phyloP scores from a whole-genome alignment of 2,113 vertebrate species.

The Grallaria varia region DNA sequence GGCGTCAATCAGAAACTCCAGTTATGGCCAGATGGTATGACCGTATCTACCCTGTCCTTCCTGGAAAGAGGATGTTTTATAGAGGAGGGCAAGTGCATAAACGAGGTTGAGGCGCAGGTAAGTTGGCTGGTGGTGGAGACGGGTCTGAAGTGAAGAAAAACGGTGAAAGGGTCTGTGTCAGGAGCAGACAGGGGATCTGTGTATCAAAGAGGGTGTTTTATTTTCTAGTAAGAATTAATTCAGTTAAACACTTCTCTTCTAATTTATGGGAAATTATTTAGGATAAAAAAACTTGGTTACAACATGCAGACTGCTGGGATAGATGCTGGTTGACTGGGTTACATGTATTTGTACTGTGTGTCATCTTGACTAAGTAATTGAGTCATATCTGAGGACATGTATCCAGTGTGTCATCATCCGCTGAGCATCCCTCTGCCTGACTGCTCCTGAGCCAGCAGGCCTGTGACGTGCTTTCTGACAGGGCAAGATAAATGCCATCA shows the following conservation, averaged over 20 bases:
- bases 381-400: background rate
- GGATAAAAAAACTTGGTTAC: background rate
- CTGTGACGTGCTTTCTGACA: background rate
- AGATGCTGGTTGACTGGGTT: background rate
- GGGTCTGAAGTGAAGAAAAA: background rate
- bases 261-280: background rate
- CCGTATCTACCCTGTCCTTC: background rate
- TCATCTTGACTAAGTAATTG: background rate
- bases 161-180: background rate
- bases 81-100: background rate
- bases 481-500: background rate
- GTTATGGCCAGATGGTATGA: background rate
- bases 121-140: background rate
- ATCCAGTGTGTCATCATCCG: background rate
- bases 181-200: background rate
- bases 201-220: background rate
- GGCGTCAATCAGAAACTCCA: background rate
- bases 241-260: background rate
- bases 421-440: background rate
- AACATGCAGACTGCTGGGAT: background rate
- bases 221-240: background rate
- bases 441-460: background rate
- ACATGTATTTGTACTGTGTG: background rate
- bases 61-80: background rate
- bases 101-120: background rate